A percentile compares a stretch with the other conserved stretches of the same genome.
Evolutionary conservation across 23 tunicate genomes (phyloP).

Genomic region (Halocynthia aurantium): DNA sequence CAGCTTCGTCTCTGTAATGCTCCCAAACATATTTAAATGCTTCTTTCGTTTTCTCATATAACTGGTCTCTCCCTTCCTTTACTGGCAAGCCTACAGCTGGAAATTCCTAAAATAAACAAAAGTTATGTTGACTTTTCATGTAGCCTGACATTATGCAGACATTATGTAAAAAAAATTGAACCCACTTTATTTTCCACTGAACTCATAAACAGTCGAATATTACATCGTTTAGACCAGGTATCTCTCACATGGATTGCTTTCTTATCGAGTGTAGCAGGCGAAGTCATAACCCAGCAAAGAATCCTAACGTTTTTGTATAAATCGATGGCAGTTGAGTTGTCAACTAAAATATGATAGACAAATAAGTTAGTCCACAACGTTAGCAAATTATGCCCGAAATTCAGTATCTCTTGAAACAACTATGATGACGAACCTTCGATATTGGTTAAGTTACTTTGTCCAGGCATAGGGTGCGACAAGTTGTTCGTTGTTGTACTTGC

Average conservation of each 20-base stretch:
- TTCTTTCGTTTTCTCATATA: constrained; percentile 50
- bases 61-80: constrained; percentile 42
- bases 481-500: too few relatives aligned
- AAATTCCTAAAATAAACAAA: constrained; percentile 25
- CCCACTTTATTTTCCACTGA: constrained; percentile 36
- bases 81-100: constrained; percentile 53
- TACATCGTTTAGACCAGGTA: constrained; percentile 59
- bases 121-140: not conserved
- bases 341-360: not conserved
- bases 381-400: too few relatives aligned
- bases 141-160: too few relatives aligned
- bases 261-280: constrained; percentile 37
- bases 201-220: constrained; percentile 50
- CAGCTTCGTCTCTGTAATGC: constrained; percentile 54
- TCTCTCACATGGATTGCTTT: constrained; percentile 55
- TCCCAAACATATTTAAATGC: constrained; percentile 51
- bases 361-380: too few relatives aligned
- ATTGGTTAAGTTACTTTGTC: too few relatives aligned
- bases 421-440: too few relatives aligned
- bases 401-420: too few relatives aligned
- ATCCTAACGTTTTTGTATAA: constrained; percentile 28
- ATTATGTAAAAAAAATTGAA: too few relatives aligned
- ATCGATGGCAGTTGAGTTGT: constrained; percentile 19
- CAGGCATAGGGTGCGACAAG: too few relatives aligned
- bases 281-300: constrained; percentile 49